Conservation (phyloP, 2,888 invertebrate genomes). For the Amphipoea lucens region DNA sequence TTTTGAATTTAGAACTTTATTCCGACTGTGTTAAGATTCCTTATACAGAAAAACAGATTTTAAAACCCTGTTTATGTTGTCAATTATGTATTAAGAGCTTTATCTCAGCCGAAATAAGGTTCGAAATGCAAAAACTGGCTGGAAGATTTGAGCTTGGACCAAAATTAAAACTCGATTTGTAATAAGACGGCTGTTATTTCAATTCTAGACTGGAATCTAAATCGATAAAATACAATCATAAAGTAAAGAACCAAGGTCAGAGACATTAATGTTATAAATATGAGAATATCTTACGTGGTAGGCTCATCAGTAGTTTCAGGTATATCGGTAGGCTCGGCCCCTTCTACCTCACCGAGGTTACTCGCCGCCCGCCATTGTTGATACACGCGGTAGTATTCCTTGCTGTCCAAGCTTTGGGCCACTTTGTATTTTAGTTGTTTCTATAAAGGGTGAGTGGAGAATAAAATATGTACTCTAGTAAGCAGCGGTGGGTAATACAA, state of each 20-base stretch:
- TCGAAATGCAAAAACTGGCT: neutral
- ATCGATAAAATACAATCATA: neutral
- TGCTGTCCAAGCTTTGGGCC: conserved; percentile 97
- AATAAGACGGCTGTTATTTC: neutral
- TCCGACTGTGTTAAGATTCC: neutral
- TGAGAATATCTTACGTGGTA: conserved; percentile 73
- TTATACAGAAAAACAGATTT: neutral
- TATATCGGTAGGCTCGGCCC: conserved; percentile 80
- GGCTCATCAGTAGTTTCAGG: conserved; percentile 79
- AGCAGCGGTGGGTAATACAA: neutral
- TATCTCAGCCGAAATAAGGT: neutral
- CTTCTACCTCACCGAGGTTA: conserved; percentile 91
- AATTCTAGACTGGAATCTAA: neutral
- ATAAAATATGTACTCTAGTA: neutral
- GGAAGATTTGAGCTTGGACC: neutral
- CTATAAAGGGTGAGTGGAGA: conserved; percentile 76
- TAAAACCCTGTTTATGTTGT: neutral
- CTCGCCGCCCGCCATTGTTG: conserved; percentile 91
- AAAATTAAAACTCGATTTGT: neutral
- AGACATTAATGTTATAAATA: neutral
- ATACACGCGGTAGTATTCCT: conserved; percentile 94
- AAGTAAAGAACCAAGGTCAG: neutral
- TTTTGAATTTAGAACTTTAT: neutral
- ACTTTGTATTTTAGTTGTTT: conserved; percentile 97
- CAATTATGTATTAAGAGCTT: neutral